Evolutionary conservation across 2,113 vertebrate genomes (phyloP).

Genomic region (Hippoglossus stenolepis): DNA sequence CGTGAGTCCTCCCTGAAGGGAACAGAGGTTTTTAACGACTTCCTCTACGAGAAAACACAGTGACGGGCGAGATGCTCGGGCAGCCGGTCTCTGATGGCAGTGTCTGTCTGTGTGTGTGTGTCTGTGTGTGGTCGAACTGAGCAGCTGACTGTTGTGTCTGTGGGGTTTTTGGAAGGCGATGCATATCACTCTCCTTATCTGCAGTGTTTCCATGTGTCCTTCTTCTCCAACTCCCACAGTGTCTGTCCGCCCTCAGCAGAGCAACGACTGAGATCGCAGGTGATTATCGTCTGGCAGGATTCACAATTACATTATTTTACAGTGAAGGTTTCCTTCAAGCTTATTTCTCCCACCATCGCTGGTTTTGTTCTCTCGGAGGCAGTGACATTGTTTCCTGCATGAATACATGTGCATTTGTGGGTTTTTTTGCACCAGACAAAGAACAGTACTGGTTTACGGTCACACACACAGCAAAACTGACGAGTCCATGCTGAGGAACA

Average conservation of each 20-base stretch:
- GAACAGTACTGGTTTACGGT: slow-evolving; percentile 53
- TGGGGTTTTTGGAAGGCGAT: slow-evolving; percentile 17
- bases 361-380: slow-evolving; percentile 37
- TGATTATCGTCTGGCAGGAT: slow-evolving; percentile 74
- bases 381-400: slow-evolving; percentile 50
- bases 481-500: slow-evolving; percentile 17
- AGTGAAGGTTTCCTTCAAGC: slow-evolving; percentile 40
- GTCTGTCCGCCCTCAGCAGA: slow-evolving; percentile 27
- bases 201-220: slow-evolving; percentile 2
- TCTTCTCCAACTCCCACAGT: slow-evolving; percentile 9
- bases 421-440: slow-evolving; percentile 80
- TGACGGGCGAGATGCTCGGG: slow-evolving; percentile 41
- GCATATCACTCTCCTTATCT: slow-evolving; percentile 14
- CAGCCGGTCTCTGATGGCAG: slow-evolving; percentile 49
- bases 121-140: slow-evolving; percentile 13
- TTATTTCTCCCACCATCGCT: slow-evolving; percentile 25
- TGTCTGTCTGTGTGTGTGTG: slow-evolving; percentile 35
- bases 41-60: slow-evolving; percentile 55
- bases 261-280: slow-evolving; percentile 10
- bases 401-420: slow-evolving; percentile 73
- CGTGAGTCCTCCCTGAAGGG: slow-evolving; percentile 38
- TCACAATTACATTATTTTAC: slow-evolving; percentile 52
- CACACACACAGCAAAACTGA: slow-evolving; percentile 38
- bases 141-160: slow-evolving; percentile 33
- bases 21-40: slow-evolving; percentile 43